A percentile compares a stretch with the other conserved stretches of the same genome.
Evolutionary conservation across 2,113 vertebrate species (phyloP).

Genomic region (Oceanodroma tethys): DNA sequence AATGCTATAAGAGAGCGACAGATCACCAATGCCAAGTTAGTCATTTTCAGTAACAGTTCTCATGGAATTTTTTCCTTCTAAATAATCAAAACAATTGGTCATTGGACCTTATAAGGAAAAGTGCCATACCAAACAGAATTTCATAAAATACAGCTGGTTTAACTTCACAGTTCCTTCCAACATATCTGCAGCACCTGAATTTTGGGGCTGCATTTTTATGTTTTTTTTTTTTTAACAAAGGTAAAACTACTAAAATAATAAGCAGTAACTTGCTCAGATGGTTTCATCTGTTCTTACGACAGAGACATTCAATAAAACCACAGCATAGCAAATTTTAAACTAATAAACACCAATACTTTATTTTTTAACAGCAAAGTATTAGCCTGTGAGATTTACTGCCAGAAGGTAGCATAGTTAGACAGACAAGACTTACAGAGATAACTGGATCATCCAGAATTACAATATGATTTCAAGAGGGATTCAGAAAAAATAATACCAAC

Average conservation of each 20-base stretch:
- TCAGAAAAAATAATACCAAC: not conserved
- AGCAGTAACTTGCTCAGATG: not conserved
- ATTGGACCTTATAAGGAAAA: conserved; percentile 60
- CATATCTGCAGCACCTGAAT: conserved; percentile 6
- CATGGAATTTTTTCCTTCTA: conserved; percentile 62
- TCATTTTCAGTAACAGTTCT: conserved; percentile 63
- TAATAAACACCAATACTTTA: not conserved
- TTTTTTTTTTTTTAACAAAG: not conserved
- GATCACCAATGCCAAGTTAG: conserved; percentile 51
- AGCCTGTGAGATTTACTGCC: not conserved
- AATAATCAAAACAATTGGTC: conserved; percentile 70
- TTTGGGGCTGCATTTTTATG: not conserved
- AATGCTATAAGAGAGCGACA: not conserved
- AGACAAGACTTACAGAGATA: not conserved
- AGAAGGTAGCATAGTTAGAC: not conserved
- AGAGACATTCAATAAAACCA: not conserved
- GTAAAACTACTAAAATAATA: not conserved
- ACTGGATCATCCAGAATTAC: not conserved
- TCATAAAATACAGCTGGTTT: conserved; percentile 53
- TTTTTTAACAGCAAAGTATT: not conserved
- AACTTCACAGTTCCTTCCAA: not conserved
- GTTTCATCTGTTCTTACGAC: not conserved
- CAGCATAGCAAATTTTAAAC: not conserved
- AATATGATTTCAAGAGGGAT: not conserved
- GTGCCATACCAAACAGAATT: conserved; percentile 30